phyloP scores from a whole-genome alignment of 2,113 vertebrate species.

The Hyla sarda region DNA sequence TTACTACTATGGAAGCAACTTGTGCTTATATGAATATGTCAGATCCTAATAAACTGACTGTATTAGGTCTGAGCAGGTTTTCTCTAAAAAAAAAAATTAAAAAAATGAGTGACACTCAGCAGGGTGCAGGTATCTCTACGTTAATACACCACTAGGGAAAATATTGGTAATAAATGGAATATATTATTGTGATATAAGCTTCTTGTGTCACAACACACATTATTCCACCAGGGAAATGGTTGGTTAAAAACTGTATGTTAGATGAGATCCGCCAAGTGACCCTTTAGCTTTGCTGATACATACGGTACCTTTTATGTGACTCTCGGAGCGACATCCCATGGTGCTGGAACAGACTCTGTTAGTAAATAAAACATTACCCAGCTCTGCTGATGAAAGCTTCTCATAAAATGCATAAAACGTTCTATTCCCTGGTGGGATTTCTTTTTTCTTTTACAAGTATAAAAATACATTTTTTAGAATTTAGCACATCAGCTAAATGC shows the following conservation, averaged over 20 bases:
- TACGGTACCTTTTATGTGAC: constrained; percentile 19
- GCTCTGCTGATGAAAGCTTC: constrained; percentile 39
- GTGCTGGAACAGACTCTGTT: neutral
- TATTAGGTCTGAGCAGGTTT: neutral
- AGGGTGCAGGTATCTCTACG: neutral
- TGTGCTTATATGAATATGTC: too few species aligned
- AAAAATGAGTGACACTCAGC: neutral
- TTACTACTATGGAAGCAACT: too few species aligned
- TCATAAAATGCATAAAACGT: constrained; percentile 46
- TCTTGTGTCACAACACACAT: too few species aligned
- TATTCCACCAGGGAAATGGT: too few species aligned
- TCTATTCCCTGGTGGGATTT: constrained; percentile 35
- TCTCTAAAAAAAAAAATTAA: neutral
- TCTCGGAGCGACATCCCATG: neutral
- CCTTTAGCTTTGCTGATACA: neutral
- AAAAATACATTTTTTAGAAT: constrained; percentile 46
- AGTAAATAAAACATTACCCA: constrained; percentile 51
- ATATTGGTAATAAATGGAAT: neutral
- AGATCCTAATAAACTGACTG: neutral
- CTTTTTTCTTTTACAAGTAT: constrained; percentile 30
- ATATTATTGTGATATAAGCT: neutral
- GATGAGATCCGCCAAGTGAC: neutral
- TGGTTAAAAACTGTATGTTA: neutral
- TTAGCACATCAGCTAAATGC: constrained; percentile 48
- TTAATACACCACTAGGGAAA: neutral